These are phyloP conservation scores for Shinisaurus crocodilurus DNA, from an alignment of 2,113 vertebrate genomes.

Conservation along the genomic window DNA sequence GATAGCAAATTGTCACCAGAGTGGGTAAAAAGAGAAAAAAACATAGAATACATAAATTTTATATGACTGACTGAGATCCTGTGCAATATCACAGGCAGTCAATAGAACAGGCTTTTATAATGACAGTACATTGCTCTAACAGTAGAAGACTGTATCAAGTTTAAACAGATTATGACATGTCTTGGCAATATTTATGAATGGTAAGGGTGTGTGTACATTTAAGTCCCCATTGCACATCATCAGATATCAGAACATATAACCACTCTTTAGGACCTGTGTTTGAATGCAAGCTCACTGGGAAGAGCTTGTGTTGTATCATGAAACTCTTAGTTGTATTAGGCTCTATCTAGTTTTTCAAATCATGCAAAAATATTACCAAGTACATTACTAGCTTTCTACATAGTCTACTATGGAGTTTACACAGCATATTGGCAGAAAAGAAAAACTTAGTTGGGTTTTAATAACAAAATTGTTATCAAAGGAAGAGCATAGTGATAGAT, in stretches of 20 bases:
- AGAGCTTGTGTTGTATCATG: rapidly evolving
- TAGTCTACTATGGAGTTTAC: slow-evolving; percentile 3
- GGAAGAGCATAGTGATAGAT: slow-evolving; percentile 27
- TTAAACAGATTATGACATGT: neutral
- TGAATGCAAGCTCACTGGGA: neutral
- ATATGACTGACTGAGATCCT: neutral
- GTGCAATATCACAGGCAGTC: slow-evolving; percentile 7
- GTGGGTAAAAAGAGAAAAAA: neutral
- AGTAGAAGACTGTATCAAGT: neutral
- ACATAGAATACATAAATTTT: neutral
- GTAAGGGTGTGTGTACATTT: neutral
- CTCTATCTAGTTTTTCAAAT: neutral
- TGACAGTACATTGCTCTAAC: neutral
- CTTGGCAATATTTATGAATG: neutral
- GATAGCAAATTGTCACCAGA: neutral
- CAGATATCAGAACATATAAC: slow-evolving; percentile 47
- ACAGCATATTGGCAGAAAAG: neutral
- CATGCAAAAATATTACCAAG: slow-evolving; percentile 2
- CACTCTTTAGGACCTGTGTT: neutral
- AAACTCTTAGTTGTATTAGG: slow-evolving; percentile 41
- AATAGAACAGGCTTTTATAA: slow-evolving; percentile 10
- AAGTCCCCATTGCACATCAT: slow-evolving; percentile 37
- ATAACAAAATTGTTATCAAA: slow-evolving; percentile 37
- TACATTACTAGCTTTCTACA: neutral
- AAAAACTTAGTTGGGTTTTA: slow-evolving; percentile 24